Evolutionary conservation across 2,113 vertebrate species (phyloP), one percentile per base, ranked within the genome.

Genomic region (Tonatia bakeri): DNA sequence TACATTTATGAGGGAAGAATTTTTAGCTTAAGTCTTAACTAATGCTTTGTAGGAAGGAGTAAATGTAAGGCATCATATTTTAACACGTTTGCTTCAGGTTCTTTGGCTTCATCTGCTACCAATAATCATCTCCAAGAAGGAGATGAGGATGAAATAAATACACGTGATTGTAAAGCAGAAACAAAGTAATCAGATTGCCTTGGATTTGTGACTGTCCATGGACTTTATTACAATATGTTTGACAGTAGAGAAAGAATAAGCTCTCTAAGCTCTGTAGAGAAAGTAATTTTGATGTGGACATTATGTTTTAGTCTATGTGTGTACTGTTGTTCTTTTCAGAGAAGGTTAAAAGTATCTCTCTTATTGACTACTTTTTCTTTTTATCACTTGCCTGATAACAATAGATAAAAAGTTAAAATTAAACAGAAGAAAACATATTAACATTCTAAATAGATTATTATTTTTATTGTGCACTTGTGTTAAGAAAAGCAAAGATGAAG

Each of bases 101-200:
- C 67, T 88, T 93, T 73, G 79, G 26, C 28, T 91, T 79, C 90
- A 79, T 76, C 28, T 82, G 24, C 9, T 72, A 31, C 59, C 64
- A 80, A 43, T 87, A 80, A 87, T 67, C 24, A 94, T 84, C 12
- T 61, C 52, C 7, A 76, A 47, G 45, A 90, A 10, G 61, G 33
- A 88, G 69, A 47, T 22, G 64, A 80, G 31, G n/a, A 90, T 90
- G 50, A 86, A 94, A 90, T 76, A 86, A 94, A 90, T 76, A 76
- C 38, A 76, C 50, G 50, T 76, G 24, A 64, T 75, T 90, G 65
- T 65, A 87, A 95, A 87, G 33, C 59, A 87, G 50, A 15, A 82
- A 91, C 36, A 84, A 92, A 90, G 45, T 52, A 52, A 94, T 76
- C 64, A 76, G 47, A 52, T 81, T 20, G 52, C 17, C 6, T 84